A percentile compares a stretch with the other conserved stretches of the same genome.
These are phyloP conservation scores for Lethrus apterus DNA, from an alignment of 1,140 invertebrate genomes.

Conservation along the genomic window DNA sequence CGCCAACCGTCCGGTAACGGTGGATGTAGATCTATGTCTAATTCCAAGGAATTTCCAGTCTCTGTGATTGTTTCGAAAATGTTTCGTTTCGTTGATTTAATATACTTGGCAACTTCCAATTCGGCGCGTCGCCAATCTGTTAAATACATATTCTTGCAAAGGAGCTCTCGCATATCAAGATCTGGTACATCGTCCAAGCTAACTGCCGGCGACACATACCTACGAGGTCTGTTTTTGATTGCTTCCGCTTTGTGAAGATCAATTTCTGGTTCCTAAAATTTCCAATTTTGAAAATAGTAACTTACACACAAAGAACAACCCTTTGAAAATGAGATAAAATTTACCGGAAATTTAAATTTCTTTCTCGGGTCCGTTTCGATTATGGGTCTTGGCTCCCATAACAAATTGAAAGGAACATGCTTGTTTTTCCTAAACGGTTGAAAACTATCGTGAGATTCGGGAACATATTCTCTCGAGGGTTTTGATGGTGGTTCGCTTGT, in stretches of 20 bases:
- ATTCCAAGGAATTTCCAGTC: constrained; percentile 16
- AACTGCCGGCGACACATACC: constrained; percentile 43
- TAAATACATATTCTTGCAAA: constrained; percentile 31
- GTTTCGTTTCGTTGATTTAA: constrained; percentile 8
- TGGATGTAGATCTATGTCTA: constrained; percentile 23
- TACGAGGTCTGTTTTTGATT: constrained; percentile 41
- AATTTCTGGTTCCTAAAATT: constrained; percentile 28
- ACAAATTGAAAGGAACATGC: constrained; percentile 32
- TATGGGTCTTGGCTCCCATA: constrained; percentile 28
- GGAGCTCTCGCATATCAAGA: constrained; percentile 31
- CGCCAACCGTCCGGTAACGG: constrained; percentile 38
- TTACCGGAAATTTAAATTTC: too few relatives aligned
- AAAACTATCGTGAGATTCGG: constrained; percentile 30
- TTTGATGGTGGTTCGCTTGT: constrained; percentile 13
- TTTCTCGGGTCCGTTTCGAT: constrained; percentile 24
- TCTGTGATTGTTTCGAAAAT: constrained; percentile 22
- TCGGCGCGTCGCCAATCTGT: constrained; percentile 26
- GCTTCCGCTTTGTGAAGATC: constrained; percentile 32
- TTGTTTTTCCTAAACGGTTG: constrained; percentile 22
- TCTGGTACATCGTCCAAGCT: constrained; percentile 45
- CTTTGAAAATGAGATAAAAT: too few relatives aligned
- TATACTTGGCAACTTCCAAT: constrained; percentile 15
- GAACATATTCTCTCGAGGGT: constrained; percentile 6
- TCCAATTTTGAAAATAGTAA: background rate
- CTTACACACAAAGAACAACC: background rate